phyloP scores from a whole-genome alignment of 2,797 vertebrate genomes.

The Coendou prehensilis region DNA sequence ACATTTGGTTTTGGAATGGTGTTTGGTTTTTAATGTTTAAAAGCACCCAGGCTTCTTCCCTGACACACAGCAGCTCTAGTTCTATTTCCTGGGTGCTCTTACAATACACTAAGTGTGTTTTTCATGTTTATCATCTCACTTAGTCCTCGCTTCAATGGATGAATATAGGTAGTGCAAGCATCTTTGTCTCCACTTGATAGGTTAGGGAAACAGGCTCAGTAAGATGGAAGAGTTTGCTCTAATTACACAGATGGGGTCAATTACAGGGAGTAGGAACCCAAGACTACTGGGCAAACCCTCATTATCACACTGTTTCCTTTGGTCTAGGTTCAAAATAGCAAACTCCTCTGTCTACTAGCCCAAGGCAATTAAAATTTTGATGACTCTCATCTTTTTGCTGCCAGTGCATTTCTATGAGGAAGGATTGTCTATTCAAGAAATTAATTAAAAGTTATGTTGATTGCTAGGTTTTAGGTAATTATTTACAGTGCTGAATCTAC shows the following conservation, averaged over 20 bases:
- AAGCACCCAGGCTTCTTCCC: neutral
- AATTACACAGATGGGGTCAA: neutral
- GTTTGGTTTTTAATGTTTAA: neutral
- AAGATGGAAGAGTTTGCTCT: conserved; percentile 9
- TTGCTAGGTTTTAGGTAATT: conserved; percentile 70
- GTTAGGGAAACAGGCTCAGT: neutral
- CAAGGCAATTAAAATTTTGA: neutral
- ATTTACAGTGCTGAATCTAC: conserved; percentile 38
- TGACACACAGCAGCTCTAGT: neutral
- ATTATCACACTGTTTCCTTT: neutral
- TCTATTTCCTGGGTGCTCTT: neutral
- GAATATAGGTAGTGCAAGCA: neutral
- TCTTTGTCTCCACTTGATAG: neutral
- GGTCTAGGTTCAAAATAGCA: neutral
- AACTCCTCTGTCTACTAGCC: neutral
- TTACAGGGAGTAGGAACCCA: neutral
- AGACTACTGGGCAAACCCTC: neutral
- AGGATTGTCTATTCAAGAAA: neutral
- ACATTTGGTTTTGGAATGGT: conserved; percentile 14
- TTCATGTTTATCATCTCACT: neutral
- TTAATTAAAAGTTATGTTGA: conserved; percentile 63
- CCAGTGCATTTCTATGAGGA: conserved; percentile 36
- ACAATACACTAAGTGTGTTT: neutral
- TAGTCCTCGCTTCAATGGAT: neutral
- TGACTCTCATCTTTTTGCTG: conserved; percentile 14